phyloP scores from a whole-genome alignment of 1,140 invertebrate genomes.

The Sarcophaga peregrina region DNA sequence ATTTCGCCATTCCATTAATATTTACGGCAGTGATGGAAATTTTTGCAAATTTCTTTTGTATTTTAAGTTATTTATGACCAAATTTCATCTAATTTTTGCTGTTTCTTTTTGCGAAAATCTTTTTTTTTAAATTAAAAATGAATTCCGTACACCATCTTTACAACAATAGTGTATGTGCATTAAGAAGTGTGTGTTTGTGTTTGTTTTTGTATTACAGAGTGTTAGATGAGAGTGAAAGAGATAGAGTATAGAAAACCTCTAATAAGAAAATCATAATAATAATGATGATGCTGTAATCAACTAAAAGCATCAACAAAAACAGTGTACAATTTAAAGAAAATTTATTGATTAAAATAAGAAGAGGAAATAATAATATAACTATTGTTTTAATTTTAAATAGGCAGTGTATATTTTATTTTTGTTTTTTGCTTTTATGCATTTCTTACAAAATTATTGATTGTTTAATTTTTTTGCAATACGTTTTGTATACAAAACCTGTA shows the following conservation, averaged over 20 bases:
- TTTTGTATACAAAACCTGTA: too few relatives aligned
- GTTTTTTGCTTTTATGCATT: neutral
- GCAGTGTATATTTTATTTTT: neutral
- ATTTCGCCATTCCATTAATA: neutral
- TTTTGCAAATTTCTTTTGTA: neutral
- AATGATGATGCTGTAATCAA: constrained; percentile 18
- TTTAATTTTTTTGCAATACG: too few relatives aligned
- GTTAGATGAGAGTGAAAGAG: neutral
- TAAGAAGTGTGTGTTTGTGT: neutral
- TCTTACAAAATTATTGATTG: too few relatives aligned
- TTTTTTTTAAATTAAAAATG: neutral
- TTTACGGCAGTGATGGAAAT: neutral
- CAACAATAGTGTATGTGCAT: neutral
- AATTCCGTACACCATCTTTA: neutral
- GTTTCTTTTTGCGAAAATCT: neutral
- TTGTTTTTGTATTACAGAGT: neutral
- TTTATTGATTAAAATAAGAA: neutral
- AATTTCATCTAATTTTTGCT: neutral
- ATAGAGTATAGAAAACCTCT: neutral
- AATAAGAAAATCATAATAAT: neutral
- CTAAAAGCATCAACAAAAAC: neutral
- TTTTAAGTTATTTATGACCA: too few relatives aligned
- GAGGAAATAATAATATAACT: neutral
- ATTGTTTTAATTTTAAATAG: neutral
- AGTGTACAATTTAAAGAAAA: neutral